Conservation (phyloP, 2,797 vertebrate species). For the Cygnus olor region DNA sequence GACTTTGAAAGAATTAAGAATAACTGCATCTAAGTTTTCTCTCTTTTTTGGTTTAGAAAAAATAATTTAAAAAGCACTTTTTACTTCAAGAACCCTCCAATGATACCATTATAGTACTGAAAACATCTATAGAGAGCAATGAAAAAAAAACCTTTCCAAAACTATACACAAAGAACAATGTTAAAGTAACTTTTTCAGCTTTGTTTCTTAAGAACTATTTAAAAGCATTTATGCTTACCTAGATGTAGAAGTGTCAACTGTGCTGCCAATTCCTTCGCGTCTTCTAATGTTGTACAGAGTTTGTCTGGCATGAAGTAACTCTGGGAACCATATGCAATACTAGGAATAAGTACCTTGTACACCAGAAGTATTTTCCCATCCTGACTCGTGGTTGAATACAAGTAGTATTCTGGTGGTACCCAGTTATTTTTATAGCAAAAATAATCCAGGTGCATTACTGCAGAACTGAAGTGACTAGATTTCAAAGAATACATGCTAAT, state of each 20-base stretch:
- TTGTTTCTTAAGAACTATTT: background rate
- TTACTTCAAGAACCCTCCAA: background rate
- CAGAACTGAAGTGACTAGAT: constrained; percentile 87
- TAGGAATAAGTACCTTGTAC: constrained; percentile 84
- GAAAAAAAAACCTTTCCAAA: background rate
- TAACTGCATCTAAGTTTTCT: background rate
- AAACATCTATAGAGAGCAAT: background rate
- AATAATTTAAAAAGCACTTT: background rate
- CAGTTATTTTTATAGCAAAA: constrained; percentile 90
- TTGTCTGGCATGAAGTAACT: constrained; percentile 89
- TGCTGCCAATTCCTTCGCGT: constrained; percentile 92
- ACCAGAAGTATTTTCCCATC: constrained; percentile 84
- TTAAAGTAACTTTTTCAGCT: background rate
- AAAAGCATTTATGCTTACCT: constrained; percentile 77
- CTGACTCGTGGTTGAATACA: constrained; percentile 87
- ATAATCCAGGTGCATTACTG: constrained; percentile 89
- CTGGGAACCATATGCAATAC: constrained; percentile 77
- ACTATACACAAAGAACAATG: background rate
- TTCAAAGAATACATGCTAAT: constrained; percentile 87
- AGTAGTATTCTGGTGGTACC: constrained; percentile 89
- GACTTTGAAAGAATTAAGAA: background rate
- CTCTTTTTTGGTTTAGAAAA: background rate
- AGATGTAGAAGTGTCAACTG: constrained; percentile 87
- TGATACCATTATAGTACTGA: background rate
- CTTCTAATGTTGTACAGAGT: constrained; percentile 87